Conservation (phyloP, 2,888 invertebrate genomes). For the Drosophila rubida region DNA sequence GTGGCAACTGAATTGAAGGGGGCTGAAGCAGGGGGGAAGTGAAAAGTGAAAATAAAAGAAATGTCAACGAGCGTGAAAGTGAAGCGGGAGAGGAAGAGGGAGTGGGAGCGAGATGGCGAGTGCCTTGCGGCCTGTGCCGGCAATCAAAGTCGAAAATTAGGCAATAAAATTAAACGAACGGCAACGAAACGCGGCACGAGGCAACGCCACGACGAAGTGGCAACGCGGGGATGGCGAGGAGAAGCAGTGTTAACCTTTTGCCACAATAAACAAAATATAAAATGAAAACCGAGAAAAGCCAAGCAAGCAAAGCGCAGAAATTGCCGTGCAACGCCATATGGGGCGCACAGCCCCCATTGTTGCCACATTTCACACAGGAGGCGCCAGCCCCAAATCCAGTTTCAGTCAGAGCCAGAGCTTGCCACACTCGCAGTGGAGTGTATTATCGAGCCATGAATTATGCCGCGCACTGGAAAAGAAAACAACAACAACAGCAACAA, state of each 20-base stretch:
- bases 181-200: conserved; percentile 60
- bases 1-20: conserved; percentile 63
- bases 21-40: conserved; percentile 17
- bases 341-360: conserved; percentile 7
- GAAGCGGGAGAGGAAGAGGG: conserved; percentile 3
- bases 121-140: conserved; percentile 43
- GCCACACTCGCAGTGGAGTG: conserved; percentile 17
- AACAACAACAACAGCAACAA: no score
- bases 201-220: conserved; percentile 7
- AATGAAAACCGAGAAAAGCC: neutral
- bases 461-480: neutral
- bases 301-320: conserved; percentile 6
- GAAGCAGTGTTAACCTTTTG: conserved; percentile 62
- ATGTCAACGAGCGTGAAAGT: conserved; percentile 78
- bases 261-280: conserved; percentile 37
- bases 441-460: conserved; percentile 27
- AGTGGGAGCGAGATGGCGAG: conserved; percentile 2
- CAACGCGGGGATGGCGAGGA: neutral
- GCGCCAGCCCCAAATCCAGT: neutral
- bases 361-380: conserved; percentile 3
- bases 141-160: conserved; percentile 80
- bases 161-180: conserved; percentile 80
- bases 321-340: conserved; percentile 39
- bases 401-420: no score
- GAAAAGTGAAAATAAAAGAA: conserved; percentile 47